A percentile compares a stretch with the other conserved stretches of the same genome.
Evolutionary conservation across 1,140 invertebrate genomes (phyloP).

Genomic region (Meloidogyne chitwoodi): DNA sequence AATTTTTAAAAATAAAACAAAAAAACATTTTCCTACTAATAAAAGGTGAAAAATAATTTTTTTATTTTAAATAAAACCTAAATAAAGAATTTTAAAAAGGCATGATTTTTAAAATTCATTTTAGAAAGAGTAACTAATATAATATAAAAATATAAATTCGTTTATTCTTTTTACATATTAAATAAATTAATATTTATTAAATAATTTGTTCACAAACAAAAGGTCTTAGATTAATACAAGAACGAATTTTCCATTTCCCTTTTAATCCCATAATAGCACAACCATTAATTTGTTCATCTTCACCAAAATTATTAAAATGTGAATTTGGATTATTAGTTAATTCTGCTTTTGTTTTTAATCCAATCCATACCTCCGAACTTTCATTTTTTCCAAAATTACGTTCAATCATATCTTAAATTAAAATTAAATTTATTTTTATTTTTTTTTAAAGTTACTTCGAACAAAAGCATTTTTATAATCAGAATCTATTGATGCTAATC

Average conservation of each 20-base stretch:
- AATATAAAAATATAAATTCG: too few relatives aligned
- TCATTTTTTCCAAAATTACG: neutral
- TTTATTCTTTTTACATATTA: too few relatives aligned
- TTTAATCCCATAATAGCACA: constrained; percentile 23
- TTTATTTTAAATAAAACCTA: too few relatives aligned
- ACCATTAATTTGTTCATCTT: constrained; percentile 23
- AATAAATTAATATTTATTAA: neutral
- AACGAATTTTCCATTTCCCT: constrained; percentile 31
- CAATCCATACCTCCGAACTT: constrained; percentile 22
- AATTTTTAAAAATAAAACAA: too few relatives aligned
- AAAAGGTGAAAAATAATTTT: too few relatives aligned
- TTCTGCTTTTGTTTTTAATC: constrained; percentile 32
- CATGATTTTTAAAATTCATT: too few relatives aligned
- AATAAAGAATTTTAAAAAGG: too few relatives aligned
- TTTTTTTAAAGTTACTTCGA: neutral
- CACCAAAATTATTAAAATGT: constrained; percentile 24
- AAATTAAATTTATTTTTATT: neutral
- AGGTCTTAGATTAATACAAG: constrained; percentile 4
- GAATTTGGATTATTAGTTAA: constrained; percentile 21
- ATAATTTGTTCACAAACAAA: constrained; percentile 26
- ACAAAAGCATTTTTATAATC: constrained; percentile 27
- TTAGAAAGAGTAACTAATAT: too few relatives aligned
- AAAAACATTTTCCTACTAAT: too few relatives aligned
- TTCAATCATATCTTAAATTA: constrained; percentile 16
- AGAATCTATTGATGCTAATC: constrained; percentile 24